Evolutionary conservation across 2,888 invertebrate genomes (phyloP).

Genomic region (Eristalinus sepulchralis): DNA sequence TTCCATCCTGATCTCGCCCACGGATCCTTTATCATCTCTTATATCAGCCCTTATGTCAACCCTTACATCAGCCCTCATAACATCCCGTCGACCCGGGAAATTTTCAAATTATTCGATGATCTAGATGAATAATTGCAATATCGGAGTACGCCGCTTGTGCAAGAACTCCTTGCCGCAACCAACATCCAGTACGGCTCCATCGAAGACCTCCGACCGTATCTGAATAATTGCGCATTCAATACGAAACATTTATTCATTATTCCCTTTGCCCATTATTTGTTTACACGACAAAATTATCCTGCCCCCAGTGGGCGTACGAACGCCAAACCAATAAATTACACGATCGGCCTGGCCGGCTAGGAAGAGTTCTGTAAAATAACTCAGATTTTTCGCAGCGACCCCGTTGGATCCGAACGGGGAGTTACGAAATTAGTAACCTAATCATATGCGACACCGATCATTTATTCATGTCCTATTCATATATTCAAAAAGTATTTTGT

Average conservation of each 20-base stretch:
- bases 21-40: no score
- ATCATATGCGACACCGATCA: conserved; percentile 76
- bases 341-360: background rate
- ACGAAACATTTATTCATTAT: conserved; percentile 62
- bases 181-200: background rate
- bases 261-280: conserved; percentile 17
- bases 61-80: background rate
- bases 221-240: conserved; percentile 40
- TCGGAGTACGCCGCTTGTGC: background rate
- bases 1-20: no score
- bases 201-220: conserved; percentile 13
- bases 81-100: background rate
- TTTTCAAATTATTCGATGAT: background rate
- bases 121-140: background rate
- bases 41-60: no score
- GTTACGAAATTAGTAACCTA: conserved; percentile 72
- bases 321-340: conserved; percentile 24
- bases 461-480: conserved; percentile 80
- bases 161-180: background rate
- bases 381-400: conserved; percentile 28
- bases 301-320: background rate
- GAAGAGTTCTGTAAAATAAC: conserved; percentile 34
- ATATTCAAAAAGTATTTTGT: conserved; percentile 79
- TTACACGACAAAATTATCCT: conserved; percentile 38
- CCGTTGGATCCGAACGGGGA: conserved; percentile 5